Base-by-base conservation (phyloP, 2,888 invertebrate genomes). In the Lasioglossum lativentre region DNA sequence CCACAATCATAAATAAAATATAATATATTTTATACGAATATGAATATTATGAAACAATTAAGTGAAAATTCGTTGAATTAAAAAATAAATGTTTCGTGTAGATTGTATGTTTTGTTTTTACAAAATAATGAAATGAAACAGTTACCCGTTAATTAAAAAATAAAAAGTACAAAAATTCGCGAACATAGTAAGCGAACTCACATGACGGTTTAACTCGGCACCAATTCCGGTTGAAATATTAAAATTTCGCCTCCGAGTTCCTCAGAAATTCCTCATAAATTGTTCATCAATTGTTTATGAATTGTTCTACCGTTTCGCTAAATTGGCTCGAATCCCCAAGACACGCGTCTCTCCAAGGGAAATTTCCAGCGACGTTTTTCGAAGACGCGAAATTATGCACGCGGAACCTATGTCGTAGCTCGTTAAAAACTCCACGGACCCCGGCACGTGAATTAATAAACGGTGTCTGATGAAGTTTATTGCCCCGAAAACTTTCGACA, bases 381-480 rank as follows among this genome's bases (percentile, higher is more conserved):
- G 52, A 38, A 56, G 34, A 70, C 23, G n/a, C 14, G 23, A 40
- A 56, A 77, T 30, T 27, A 66, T 66, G 66, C 66, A 40, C 27
- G 10, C 34, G 68, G 6, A 27, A 34, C 47, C 77, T 42, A 52
- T 56, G 30, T 66, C 30, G 70, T 40, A 38, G 8, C 70, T 23
- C 71, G 47, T 63, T 71, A 42, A 75, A 77, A 70, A 70, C 59
- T 59, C 14, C 47, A 40, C 47, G 19, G 10, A 34, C 52, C 14
- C 66, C n/a, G 27, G 27, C 38, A 12, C 52, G 27, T 56, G 70
- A 77, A 77, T 70, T 56, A 77, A 70, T 77, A 30, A 77, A 56
- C 77, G 19, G n/a, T 27, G 76, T 68, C 52, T 27, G 47, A 34
- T 45, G 38, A 77, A 77, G n/a, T 77, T 77, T 23, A 19, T 19